Base-by-base conservation (phyloP, 2,888 invertebrate species). In the Agrilus cyanescens region DNA sequence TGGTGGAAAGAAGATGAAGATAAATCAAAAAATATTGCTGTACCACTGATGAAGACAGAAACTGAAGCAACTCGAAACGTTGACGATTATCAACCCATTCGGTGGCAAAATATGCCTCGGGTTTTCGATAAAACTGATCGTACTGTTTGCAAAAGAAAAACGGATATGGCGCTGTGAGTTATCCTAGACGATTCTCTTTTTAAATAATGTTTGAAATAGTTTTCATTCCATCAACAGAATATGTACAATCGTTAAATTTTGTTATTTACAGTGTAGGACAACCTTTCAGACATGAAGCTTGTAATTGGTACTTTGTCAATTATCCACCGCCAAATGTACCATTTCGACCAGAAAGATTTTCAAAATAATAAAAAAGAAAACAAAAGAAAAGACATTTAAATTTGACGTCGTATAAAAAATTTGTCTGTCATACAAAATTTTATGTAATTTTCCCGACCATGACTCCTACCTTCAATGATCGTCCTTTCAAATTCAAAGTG, bases 271-370 rank as follows among this genome's bases (percentile, higher is more conserved):
- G 75, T 43, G 65, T 74, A 40, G 74, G 75, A 1, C 67, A 66
- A 29, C 71, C 72, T 0, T 76, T 68, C 50, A 65, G 62, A 49
- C 68, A 70, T 39, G 74, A 74, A 62, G 75, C 74, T 0, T 74
- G 73, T 55, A 72, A 69, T 46, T 75, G 72, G 71, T 76, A 76
- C 53, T 69, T 74, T 53, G 53, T 65, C 42, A 66, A 73, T 46
- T 75, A 74, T 53, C 75, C 76, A 1, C 67, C 74, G 4, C 65
- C 68, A 1, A 68, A 70, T 51, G 45, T 62, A 12, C 47, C 46
- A 32, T 53, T 51, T 31, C 46, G 47, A 14, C 50, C 46, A 4
- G 56, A 54, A 49, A 54, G 45, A 46, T 55, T 59, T 10, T 43
- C 41, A n/a, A 40, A 38, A 37, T 41, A 18, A 36, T 12, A 43